Conservation (phyloP, 2,113 vertebrate species). For the Vimba vimba region DNA sequence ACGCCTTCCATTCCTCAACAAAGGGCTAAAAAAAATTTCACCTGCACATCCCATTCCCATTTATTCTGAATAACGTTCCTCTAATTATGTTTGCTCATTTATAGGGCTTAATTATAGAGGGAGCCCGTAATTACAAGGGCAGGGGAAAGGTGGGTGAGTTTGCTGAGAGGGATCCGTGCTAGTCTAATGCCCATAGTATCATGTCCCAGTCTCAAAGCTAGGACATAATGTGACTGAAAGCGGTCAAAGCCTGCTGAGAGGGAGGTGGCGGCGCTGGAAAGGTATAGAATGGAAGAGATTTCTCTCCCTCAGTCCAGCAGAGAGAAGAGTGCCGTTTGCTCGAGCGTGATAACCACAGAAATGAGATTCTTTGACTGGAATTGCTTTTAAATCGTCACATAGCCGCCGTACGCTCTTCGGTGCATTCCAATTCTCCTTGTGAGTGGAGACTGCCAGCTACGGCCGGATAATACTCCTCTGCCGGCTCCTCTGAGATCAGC, state of each 20-base stretch:
- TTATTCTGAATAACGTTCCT: slow-evolving; percentile 71
- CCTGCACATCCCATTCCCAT: slow-evolving; percentile 74
- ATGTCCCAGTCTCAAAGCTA: slow-evolving; percentile 25
- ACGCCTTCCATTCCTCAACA: slow-evolving; percentile 73
- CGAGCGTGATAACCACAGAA: slow-evolving; percentile 43
- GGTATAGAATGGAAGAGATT: not conserved
- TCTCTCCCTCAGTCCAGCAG: slow-evolving; percentile 10
- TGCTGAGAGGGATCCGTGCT: slow-evolving; percentile 44
- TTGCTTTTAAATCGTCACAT: slow-evolving; percentile 41
- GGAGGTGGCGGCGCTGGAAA: not conserved
- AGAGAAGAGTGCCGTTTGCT: slow-evolving; percentile 35
- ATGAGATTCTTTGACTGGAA: slow-evolving; percentile 45
- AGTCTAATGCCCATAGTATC: slow-evolving; percentile 38
- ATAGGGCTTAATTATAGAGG: slow-evolving; percentile 77
- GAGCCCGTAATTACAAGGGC: slow-evolving; percentile 73
- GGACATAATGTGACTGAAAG: slow-evolving; percentile 17
- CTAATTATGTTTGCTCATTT: slow-evolving; percentile 82
- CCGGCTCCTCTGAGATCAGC: slow-evolving; percentile 42
- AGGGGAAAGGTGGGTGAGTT: slow-evolving; percentile 66
- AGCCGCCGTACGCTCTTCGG: not conserved
- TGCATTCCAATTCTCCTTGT: slow-evolving; percentile 33
- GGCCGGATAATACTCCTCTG: slow-evolving; percentile 40
- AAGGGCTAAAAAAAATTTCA: slow-evolving; percentile 72
- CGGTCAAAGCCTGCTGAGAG: slow-evolving; percentile 36
- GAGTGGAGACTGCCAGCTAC: slow-evolving; percentile 28